phyloP scores from a whole-genome alignment of 1,140 invertebrate species.

The Drosophila ironensis region DNA sequence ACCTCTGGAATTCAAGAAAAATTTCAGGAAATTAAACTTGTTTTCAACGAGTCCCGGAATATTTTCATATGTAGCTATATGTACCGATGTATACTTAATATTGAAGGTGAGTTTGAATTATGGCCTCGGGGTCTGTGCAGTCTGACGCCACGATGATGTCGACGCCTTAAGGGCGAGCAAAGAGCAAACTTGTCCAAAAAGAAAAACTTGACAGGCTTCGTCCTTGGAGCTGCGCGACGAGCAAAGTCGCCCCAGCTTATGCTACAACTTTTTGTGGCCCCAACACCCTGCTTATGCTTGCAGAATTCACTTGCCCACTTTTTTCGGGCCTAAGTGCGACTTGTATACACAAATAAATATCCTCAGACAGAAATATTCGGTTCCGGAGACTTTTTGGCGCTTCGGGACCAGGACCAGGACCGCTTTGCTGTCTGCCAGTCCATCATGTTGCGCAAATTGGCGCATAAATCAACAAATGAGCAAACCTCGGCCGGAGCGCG shows the following conservation, averaged over 20 bases:
- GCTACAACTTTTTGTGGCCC: constrained; percentile 45
- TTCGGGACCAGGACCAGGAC: neutral
- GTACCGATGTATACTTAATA: neutral
- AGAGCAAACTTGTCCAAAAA: constrained; percentile 40
- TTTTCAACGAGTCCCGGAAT: neutral
- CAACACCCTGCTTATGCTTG: constrained; percentile 18
- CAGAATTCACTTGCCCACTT: constrained; percentile 11
- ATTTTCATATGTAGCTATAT: neutral
- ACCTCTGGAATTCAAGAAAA: neutral
- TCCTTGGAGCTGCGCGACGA: constrained; percentile 46
- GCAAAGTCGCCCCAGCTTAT: constrained; percentile 48
- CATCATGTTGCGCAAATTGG: constrained; percentile 69
- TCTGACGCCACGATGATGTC: constrained; percentile 29
- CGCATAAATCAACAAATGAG: constrained; percentile 70
- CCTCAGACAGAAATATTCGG: constrained; percentile 4
- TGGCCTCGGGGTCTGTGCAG: constrained; percentile 38
- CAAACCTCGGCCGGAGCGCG: constrained; percentile 21
- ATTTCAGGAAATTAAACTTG: constrained; percentile 20
- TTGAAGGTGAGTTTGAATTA: constrained; percentile 47
- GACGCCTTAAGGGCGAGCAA: constrained; percentile 28
- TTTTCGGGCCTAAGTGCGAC: constrained; percentile 34
- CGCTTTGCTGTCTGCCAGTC: constrained; percentile 26
- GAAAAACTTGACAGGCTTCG: constrained; percentile 46
- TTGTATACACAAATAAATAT: constrained; percentile 1
- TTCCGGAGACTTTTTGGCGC: constrained; percentile 20